Base-by-base conservation (phyloP, 2,888 invertebrate species). In the Fissipunctia ypsillon region DNA sequence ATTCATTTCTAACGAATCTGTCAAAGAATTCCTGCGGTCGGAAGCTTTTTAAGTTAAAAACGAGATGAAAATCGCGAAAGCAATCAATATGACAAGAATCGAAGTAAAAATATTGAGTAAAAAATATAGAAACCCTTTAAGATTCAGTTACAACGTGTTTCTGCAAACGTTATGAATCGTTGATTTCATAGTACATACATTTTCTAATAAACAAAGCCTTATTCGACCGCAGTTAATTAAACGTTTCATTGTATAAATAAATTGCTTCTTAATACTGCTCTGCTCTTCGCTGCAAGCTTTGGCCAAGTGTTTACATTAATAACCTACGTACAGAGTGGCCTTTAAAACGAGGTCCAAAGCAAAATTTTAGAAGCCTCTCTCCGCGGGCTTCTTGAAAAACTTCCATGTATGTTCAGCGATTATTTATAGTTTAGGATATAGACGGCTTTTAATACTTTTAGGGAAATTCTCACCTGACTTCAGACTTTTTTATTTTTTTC, bases 161-260 rank as follows among this genome's bases (percentile, higher is more conserved):
- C 31, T 14, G 14, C 9, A 25, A 50, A 52, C 19, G 14, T 10
- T 22, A 59, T 48, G 22, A 43, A 60, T 38, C 12, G 28, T n/a
- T 38, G n/a, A 54, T 43, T 56, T n/a, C 50, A 25, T 35, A 14
- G 35, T 60, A 35, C n/a, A 54, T 60, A 35, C n/a, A 54, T 28
- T 60, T 28, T 16, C 25, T 73, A 54, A 61, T 61, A 54, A 25
- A n/a, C 16, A 60, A 73, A 73, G 28, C 60, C 73, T 12, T 60
- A 19, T 7, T 5, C 28, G 19, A 3, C 12, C 28, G n/a, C 19
- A 14, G n/a, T 57, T 71, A 60, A 73, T 73, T 73, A 61, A 73
- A 54, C n/a, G 19, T 60, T 61, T 28, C 16, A 9, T 28, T 35
- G 7, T n/a, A 45, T 41, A 31, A 48, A 28, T 28, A 48, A 57